Evolutionary conservation across 2,113 vertebrate genomes (phyloP).

Genomic region (Saimiri boliviensis): DNA sequence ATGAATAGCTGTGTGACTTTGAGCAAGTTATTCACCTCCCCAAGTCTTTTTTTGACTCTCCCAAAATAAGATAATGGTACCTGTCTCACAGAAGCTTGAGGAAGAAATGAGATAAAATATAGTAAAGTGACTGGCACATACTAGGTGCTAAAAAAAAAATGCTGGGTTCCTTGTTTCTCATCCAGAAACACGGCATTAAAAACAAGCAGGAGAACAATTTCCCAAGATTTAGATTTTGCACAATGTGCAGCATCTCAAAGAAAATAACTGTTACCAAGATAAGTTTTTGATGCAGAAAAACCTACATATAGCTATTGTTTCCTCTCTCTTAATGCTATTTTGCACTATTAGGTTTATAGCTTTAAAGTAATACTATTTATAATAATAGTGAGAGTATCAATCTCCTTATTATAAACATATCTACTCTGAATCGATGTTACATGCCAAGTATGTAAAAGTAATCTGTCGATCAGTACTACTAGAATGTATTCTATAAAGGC

Average conservation of each 20-base stretch:
- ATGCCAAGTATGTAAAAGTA: neutral
- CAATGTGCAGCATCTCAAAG: neutral
- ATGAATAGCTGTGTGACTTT: neutral
- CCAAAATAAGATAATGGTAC: neutral
- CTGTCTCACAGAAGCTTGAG: neutral
- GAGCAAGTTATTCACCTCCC: neutral
- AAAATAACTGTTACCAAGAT: neutral
- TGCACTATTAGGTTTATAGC: constrained; percentile 49
- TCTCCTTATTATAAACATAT: constrained; percentile 9
- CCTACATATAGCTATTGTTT: neutral
- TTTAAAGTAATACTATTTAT: constrained; percentile 56
- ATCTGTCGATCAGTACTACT: neutral
- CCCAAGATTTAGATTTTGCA: constrained; percentile 29
- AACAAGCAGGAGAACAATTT: constrained; percentile 33
- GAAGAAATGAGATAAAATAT: neutral
- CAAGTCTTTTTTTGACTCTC: neutral
- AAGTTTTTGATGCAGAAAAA: constrained; percentile 43
- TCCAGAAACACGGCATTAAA: neutral
- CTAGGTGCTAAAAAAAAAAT: constrained; percentile 25
- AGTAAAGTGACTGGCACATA: constrained; percentile 44
- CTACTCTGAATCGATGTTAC: neutral
- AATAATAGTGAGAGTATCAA: neutral
- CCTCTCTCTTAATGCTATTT: constrained; percentile 23
- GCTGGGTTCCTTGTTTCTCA: constrained; percentile 15
- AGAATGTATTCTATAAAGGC: constrained; percentile 6